Evolutionary conservation across 2,797 vertebrate genomes (phyloP), one percentile per base, ranked within the genome.

Genomic region (Semotilus atromaculatus): DNA sequence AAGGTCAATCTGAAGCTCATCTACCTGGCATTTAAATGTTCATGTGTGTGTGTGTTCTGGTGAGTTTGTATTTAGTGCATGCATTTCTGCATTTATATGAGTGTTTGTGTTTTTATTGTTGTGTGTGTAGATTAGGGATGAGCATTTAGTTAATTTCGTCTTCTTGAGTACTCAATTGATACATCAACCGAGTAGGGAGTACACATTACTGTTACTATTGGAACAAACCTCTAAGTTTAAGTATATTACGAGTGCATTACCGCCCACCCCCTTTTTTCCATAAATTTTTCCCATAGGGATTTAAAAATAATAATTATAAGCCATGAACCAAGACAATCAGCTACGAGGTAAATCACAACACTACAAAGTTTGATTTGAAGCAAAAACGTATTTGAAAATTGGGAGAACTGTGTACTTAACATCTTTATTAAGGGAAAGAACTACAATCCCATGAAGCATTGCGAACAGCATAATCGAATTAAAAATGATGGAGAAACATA

Each of bases 1-100:
- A 85, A 82, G 72, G 45, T 53, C 34, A 48, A n/a, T 68, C 72
- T 73, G 64, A 77, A 85, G 73, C 76, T 83, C 85, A 86, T 88
- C 86, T 48, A 66, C 79, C 75, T 90, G 87, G 31, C 80, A 88
- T 71, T 78, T 87, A 51, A 80, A 82, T 58, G 79, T 77, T 58
- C 71, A 77, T 64, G 83, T 62, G 48, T 84, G 36, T 83, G 67
- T 77, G 40, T 60, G 67, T 75, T 48, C 31, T 26, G 72, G 36
- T 29, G n/a, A 81, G 60, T 68, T 43, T 68, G 55, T 67, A 40
- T 72, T 16, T 72, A 74, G 48, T 60, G 58, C 74, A 77, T 84
- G 51, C 43, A 75, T 66, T 74, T 75, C 31, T 38, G 71, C 40
- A 74, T 34, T 48, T 13, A 74, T 70, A 31, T 53, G 26, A 80